Base-by-base conservation (phyloP, 2,797 vertebrate genomes). In the Enteromius trimaculatus region DNA sequence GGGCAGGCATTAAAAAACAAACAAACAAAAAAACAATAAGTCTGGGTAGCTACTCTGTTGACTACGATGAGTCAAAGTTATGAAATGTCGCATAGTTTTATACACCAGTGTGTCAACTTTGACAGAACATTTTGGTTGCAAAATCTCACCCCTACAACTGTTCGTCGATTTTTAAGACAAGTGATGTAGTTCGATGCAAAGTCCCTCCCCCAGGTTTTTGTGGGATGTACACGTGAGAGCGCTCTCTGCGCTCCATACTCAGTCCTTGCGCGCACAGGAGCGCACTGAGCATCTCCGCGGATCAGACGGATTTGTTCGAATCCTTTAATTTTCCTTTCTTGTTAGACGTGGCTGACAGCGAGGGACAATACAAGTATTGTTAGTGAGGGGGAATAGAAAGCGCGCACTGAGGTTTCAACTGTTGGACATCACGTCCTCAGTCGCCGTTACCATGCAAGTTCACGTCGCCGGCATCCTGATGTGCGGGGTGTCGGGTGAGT, bases 401-500 rank as follows among this genome's bases (percentile, higher is more conserved):
- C 60, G 29, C 26, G 6, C 26, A 16, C 26, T 16, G 26, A 8
- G 55, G 39, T 26, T 78, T 34, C 16, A 74, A 77, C 34, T 62
- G 47, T 42, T 34, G 72, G 80, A 60, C 31, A 58, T 79, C 68
- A 17, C 76, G 17, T 75, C 37, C 19, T 60, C 53, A 23, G 17
- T 58, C 55, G 16, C 21, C 37, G 74, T 44, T 39, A 75, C 31
- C 79, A 90, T 90, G 90, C 70, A 49, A 74, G 79, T 77, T 82
- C 82, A 77, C 77, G 11, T 87, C 60, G n/a, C 83, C 53, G 49
- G 81, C 42, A n/a, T 88, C 68, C 79, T 89, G 17, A 44, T 89
- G 68, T 88, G 84, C 49, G 51, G 87, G 64, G 80, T 80, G 60
- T 86, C 88, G 79, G 86, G 90, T 90, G 77, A 89, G 90, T 86